These are phyloP conservation scores for Enteromius trimaculatus DNA, from an alignment of 2,797 vertebrate genomes.

Conservation along the genomic window DNA sequence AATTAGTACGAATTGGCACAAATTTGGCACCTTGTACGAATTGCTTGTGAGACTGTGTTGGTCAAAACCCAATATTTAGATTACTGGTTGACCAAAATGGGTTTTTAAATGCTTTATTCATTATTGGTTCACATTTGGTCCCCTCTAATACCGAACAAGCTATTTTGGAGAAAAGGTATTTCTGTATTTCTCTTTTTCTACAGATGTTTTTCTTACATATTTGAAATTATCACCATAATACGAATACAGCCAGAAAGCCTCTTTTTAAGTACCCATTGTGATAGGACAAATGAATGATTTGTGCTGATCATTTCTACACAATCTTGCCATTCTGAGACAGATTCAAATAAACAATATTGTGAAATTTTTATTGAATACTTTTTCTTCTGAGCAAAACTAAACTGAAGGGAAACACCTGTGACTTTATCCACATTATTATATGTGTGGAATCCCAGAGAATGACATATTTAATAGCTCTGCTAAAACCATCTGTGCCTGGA, in stretches of 20 bases:
- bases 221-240: background rate
- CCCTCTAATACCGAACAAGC: background rate
- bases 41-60: no score
- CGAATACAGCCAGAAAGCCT: no score
- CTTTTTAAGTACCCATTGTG: background rate
- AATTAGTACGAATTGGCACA: no score
- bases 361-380: background rate
- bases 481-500: background rate
- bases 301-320: background rate
- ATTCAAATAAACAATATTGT: background rate
- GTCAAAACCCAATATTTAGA: background rate
- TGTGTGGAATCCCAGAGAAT: background rate
- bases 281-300: background rate
- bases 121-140: background rate
- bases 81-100: background rate
- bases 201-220: background rate
- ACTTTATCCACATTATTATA: slow-evolving; percentile 24
- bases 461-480: slow-evolving; percentile 5
- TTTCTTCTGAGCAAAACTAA: background rate
- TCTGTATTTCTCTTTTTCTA: no score
- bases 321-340: background rate
- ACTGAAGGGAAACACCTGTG: background rate
- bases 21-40: no score
- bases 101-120: background rate
- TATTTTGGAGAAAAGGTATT: background rate